A percentile compares a stretch with the other conserved stretches of the same genome.
These are phyloP conservation scores for Varecia variegata DNA, from an alignment of 2,797 vertebrate genomes.

Conservation along the genomic window DNA sequence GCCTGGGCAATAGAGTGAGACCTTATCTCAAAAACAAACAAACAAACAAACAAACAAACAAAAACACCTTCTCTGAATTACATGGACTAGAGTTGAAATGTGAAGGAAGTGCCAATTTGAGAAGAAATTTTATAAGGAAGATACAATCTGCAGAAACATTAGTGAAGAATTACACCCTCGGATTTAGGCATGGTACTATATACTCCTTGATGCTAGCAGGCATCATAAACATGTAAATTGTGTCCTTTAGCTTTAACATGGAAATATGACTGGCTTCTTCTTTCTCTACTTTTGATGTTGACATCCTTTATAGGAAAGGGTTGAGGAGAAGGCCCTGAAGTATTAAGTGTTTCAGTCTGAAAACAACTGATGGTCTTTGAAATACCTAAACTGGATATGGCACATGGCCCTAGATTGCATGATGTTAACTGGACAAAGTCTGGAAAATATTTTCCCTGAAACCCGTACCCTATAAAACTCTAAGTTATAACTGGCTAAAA, in stretches of 20 bases:
- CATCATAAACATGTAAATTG: not conserved
- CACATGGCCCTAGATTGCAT: not conserved
- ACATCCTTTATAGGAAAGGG: not conserved
- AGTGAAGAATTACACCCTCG: not conserved
- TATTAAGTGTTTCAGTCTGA: not conserved
- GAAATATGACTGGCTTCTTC: not conserved
- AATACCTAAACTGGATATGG: not conserved
- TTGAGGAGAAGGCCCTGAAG: not conserved
- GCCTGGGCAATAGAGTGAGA: no score
- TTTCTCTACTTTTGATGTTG: not conserved
- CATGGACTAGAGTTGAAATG: not conserved
- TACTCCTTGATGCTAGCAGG: not conserved
- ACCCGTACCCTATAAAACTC: not conserved
- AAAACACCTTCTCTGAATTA: not conserved
- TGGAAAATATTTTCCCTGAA: not conserved
- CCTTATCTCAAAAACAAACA: no score
- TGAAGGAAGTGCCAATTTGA: not conserved
- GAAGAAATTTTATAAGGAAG: not conserved
- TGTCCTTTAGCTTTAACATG: not conserved
- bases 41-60: no score
- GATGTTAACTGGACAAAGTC: not conserved
- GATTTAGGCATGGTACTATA: not conserved
- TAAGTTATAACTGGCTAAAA: not conserved
- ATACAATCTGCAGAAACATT: not conserved
- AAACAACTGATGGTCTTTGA: not conserved